Conservation (phyloP, 92 coral and sea anemone species). For the Heliopora coerulea region DNA sequence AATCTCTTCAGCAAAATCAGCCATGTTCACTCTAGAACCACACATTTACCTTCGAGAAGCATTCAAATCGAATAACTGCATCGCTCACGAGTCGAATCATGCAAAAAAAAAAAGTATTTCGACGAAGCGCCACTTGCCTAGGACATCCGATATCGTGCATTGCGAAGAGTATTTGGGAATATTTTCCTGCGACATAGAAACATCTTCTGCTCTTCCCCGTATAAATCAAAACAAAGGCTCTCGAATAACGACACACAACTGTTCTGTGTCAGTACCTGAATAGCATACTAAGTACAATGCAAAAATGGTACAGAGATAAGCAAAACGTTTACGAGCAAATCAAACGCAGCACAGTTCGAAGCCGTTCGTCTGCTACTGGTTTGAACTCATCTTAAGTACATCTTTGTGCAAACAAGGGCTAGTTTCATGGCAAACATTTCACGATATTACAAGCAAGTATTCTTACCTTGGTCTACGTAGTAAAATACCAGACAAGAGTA, state of each 20-base stretch:
- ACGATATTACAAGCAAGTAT: not conserved
- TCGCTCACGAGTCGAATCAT: too few relatives aligned
- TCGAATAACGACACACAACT: not conserved
- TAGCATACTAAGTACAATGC: not conserved
- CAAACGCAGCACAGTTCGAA: too few relatives aligned
- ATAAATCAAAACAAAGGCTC: not conserved
- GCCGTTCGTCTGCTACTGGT: too few relatives aligned
- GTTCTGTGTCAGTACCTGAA: not conserved
- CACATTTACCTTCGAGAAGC: too few relatives aligned
- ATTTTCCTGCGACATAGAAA: not conserved
- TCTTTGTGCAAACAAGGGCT: not conserved
- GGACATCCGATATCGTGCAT: too few relatives aligned
- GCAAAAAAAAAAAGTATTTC: too few relatives aligned
- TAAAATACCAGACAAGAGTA: not conserved
- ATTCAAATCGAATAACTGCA: too few relatives aligned
- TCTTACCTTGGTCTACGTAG: not conserved
- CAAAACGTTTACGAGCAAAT: not conserved
- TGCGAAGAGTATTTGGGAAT: too few relatives aligned
- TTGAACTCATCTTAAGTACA: not conserved
- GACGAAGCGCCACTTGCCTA: too few relatives aligned
- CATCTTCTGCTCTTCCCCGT: not conserved
- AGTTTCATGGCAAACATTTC: not conserved
- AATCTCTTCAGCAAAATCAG: too few relatives aligned
- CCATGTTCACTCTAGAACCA: too few relatives aligned
- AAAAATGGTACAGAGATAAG: not conserved